A percentile compares a stretch with the other conserved stretches of the same genome.
Evolutionary conservation across 2,113 vertebrate species (phyloP).

Genomic region (Oncorhynchus nerka): DNA sequence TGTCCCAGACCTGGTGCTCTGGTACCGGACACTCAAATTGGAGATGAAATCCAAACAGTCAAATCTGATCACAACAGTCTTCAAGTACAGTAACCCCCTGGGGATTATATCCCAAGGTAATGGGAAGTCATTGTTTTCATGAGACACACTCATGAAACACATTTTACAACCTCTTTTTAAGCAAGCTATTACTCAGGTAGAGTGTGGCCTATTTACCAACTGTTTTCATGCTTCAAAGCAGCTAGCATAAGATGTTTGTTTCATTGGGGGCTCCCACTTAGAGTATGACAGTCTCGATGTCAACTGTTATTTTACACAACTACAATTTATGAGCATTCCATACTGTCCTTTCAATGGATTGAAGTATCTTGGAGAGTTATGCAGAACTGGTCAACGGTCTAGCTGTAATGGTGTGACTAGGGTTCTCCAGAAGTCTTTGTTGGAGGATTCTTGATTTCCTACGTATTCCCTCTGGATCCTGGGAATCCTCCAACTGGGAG

Average conservation of each 20-base stretch:
- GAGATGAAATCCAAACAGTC: not conserved
- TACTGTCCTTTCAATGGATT: too few species aligned
- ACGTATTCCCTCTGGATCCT: too few species aligned
- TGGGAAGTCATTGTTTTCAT: constrained; percentile 22
- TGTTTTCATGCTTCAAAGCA: constrained; percentile 12
- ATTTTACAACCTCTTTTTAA: constrained; percentile 10
- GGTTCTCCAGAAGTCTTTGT: too few species aligned
- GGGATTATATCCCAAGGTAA: not conserved
- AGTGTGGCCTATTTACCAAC: constrained; percentile 2
- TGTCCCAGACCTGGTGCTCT: too few species aligned
- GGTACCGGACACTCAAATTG: not conserved
- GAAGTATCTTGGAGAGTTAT: too few species aligned
- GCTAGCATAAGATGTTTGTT: not conserved
- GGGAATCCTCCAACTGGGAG: too few species aligned
- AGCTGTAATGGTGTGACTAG: too few species aligned
- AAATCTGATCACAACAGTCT: constrained; percentile 4
- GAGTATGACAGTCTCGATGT: too few species aligned
- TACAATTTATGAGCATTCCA: too few species aligned
- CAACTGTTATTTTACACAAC: too few species aligned
- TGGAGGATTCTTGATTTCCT: too few species aligned
- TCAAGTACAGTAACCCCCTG: not conserved
- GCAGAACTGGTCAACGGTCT: too few species aligned
- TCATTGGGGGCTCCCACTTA: not conserved
- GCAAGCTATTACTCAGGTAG: not conserved
- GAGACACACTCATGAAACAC: not conserved